phyloP scores from a whole-genome alignment of 2,113 vertebrate genomes.

The Balaeniceps rex region DNA sequence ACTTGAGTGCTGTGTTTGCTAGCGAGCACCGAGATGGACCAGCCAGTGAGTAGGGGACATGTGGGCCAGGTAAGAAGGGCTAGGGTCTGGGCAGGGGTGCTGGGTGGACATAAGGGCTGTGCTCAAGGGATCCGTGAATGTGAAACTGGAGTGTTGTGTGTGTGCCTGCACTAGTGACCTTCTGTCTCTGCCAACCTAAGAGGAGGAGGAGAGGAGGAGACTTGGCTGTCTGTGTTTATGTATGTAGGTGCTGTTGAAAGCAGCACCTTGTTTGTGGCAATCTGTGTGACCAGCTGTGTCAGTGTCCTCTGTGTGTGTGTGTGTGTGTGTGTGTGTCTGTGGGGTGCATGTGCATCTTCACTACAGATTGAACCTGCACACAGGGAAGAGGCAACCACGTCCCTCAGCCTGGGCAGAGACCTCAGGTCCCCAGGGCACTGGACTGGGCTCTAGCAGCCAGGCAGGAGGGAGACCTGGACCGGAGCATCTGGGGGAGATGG shows the following conservation, averaged over 20 bases:
- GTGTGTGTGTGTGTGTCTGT: not conserved
- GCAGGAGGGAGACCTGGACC: not conserved
- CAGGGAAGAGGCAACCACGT: not conserved
- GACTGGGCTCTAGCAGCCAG: not conserved
- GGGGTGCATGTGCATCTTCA: not conserved
- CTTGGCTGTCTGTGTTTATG: not conserved
- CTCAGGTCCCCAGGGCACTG: not conserved
- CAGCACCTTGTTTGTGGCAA: not conserved
- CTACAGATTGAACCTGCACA: not conserved
- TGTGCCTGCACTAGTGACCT: not conserved
- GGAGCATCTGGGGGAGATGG: not conserved
- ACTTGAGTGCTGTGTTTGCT: not conserved
- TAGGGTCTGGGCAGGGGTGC: too few species aligned
- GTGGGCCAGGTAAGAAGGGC: not conserved
- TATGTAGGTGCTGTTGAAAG: not conserved
- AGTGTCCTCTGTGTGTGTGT: too few species aligned
- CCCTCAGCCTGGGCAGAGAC: not conserved
- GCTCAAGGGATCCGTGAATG: not conserved
- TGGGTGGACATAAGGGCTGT: not conserved
- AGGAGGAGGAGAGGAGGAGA: not conserved
- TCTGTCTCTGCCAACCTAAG: not conserved
- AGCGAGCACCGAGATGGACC: not conserved
- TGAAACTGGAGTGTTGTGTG: not conserved
- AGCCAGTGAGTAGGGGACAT: not conserved
- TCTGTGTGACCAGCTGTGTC: not conserved